Base-by-base conservation (phyloP, 2,113 vertebrate genomes). In the Gopherus evgoodei region DNA sequence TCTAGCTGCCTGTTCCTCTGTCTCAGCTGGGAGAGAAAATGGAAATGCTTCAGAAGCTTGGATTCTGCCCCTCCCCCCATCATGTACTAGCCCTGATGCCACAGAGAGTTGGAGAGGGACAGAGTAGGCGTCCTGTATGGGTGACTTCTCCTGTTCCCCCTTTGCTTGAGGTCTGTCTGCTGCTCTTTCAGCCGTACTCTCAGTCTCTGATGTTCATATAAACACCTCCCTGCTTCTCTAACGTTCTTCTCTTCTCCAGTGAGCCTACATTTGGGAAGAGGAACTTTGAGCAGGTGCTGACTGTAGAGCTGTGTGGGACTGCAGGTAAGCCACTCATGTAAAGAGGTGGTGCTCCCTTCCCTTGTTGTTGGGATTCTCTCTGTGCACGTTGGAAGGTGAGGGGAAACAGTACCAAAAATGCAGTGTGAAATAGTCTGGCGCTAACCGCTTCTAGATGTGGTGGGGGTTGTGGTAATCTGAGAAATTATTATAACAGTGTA, bases 241-340 rank as follows among this genome's bases (percentile, higher is more conserved):
- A 47, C 84, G 93, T 94, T 86, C 79, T 93, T 57, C n/a, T 82
- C 47, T 78, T 92, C 85, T 89, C 38, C 95, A 98, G 98, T 24
- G 97, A 98, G 80, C 53, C 98, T 31, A 2, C 97, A 29, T 98
- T 98, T 94, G 98, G 97, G 95, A 99, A 98, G 98, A 99, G 99
- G 97, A 98, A 97, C 93, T 99, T 99, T 69, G 99, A 99, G 98
- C 98, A 99, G 91, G 98, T 98, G 85, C 98, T 99, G 96, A 98
- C 98, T 0, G 99, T 99, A 98, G 99, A 99, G 94, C 98, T 99
- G 84, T 99, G 99, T 90, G 99, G 99, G 96, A 99, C 99, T 3
- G 99, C 99, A 99, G 99, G 99, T 99, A 98, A 98, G 97, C 83
- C 2, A 6, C 47, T 24, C 21, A 69, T 91, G 44, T 19, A 82